Base-by-base conservation (phyloP, 1,140 invertebrate species). In the Microvelia longipes region DNA sequence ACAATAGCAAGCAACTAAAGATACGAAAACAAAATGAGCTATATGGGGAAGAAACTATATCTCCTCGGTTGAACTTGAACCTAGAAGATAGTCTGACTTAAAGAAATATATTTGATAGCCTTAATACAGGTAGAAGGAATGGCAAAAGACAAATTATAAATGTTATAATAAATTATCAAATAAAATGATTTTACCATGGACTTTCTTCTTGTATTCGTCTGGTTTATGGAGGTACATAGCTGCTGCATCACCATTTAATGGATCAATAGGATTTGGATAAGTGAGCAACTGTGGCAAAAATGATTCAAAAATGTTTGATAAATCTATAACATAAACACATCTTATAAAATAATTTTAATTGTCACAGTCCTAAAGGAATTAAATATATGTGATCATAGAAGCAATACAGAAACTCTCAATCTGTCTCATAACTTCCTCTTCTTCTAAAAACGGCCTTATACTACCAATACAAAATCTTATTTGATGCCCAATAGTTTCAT, bases 201-300 rank as follows among this genome's bases (percentile, higher is more conserved):
- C 96, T 86, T 98, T 98, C 81, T 96, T 94, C 82, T 96, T 98
- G 83, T 98, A 99, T 78, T 99, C 97, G 81, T 99, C 98, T 70
- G 96, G 98, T 83, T 98, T 98, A 82, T 99, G 97, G 76, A 99
- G 87, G 82, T 97, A 99, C 88, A 99, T 91, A 35, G 96, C 94
- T 69, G 98, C 98, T 70, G 98, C 98, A 81, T 99, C 98, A 60
- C 97, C 96, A 82, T 99, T 99, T 60, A 99, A 82, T 28, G 98
- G 98, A 83, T 98, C 98, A 73, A 97, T 96, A 68, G 98, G 96
- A 85, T 99, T 99, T n/a, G 98, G 98, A 83, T 93, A 99, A 77
- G 95, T 98, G 76, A 99, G 85, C 77, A 99, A 83, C 82, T 99
- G 98, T 71, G 98, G 98, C 79, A 99, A 86, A 84, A 99, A 99